phyloP scores from a whole-genome alignment of 2,113 vertebrate genomes.

The Indri indri region DNA sequence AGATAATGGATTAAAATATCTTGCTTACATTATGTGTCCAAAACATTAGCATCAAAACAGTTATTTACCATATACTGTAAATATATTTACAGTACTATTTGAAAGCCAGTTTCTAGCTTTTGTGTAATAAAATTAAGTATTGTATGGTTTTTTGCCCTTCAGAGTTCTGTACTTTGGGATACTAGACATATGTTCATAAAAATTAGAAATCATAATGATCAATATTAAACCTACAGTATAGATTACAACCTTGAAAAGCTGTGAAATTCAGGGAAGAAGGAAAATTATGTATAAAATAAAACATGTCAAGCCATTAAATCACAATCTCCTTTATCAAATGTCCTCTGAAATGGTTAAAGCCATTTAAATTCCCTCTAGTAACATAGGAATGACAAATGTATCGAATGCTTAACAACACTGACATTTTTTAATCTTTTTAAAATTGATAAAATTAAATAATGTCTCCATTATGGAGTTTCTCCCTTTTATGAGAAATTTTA shows the following conservation, averaged over 20 bases:
- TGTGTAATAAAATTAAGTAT: not conserved
- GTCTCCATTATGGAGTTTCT: not conserved
- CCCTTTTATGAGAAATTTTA: not conserved
- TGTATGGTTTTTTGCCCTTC: not conserved
- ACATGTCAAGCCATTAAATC: not conserved
- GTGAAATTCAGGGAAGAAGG: not conserved
- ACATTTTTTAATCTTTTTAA: constrained; percentile 2
- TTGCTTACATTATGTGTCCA: not conserved
- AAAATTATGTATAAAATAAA: not conserved
- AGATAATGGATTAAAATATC: not conserved
- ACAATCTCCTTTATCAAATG: not conserved
- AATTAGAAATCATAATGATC: not conserved
- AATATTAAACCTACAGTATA: not conserved
- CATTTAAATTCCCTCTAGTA: not conserved
- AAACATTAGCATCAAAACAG: not conserved
- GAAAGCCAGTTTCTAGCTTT: not conserved
- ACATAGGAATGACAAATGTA: not conserved
- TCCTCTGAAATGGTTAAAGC: not conserved
- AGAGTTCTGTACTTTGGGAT: not conserved
- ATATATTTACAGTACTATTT: too few species aligned
- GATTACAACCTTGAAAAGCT: not conserved
- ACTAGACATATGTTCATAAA: not conserved
- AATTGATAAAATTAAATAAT: not conserved
- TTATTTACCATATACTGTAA: not conserved
- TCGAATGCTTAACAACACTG: not conserved